Conservation (phyloP, 2,113 vertebrate genomes). For the Mustela nigripes region DNA sequence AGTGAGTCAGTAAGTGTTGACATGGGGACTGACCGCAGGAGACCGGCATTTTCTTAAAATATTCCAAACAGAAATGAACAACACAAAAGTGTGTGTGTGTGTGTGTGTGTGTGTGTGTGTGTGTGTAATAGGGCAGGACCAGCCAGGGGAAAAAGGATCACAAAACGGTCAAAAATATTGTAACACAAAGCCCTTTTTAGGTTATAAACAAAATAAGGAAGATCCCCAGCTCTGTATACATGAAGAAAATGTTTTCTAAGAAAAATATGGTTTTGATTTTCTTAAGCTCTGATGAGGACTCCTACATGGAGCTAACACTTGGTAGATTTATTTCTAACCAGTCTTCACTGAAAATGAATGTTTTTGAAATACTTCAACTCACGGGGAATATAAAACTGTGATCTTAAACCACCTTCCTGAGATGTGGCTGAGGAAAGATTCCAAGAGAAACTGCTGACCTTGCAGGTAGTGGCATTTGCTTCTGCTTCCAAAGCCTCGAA, state of each 20-base stretch:
- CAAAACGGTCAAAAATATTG: background rate
- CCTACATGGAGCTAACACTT: background rate
- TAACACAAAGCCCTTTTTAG: background rate
- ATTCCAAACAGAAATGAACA: constrained; percentile 24
- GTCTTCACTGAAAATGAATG: background rate
- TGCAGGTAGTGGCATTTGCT: background rate
- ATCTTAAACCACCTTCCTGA: constrained; percentile 3
- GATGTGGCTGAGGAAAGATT: background rate
- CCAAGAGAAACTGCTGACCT: background rate
- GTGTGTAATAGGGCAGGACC: background rate
- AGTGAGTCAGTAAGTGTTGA: background rate
- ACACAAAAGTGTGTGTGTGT: background rate
- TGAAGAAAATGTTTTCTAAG: constrained; percentile 39
- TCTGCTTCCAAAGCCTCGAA: background rate
- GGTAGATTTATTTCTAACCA: constrained; percentile 49
- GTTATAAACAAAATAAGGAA: constrained; percentile 46
- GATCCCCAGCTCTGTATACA: background rate
- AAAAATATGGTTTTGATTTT: constrained; percentile 58
- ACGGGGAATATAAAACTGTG: constrained; percentile 27
- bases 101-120: background rate
- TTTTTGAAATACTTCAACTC: constrained; percentile 49
- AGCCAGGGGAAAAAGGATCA: background rate
- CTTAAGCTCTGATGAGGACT: background rate
- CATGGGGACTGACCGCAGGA: background rate
- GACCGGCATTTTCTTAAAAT: constrained; percentile 13